Base-by-base conservation (phyloP, 2,797 vertebrate species). In the Carcharodon carcharias region DNA sequence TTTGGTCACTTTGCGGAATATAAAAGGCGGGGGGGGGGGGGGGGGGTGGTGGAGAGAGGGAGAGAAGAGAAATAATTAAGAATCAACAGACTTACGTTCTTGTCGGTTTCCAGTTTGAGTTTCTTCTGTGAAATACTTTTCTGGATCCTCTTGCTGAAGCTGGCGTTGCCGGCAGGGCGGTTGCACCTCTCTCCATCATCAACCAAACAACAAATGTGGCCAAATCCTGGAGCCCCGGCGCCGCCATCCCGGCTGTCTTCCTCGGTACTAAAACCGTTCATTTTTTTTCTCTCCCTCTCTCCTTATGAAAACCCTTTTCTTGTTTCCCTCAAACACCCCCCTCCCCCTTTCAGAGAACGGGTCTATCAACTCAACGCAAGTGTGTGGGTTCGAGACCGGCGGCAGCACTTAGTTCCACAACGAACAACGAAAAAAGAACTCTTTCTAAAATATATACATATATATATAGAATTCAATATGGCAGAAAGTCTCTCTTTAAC, bases 121-220 rank as follows among this genome's bases (percentile, higher is more conserved):
- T 98, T 98, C 97, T 98, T 98, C 97, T 98, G 98, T 40, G 98
- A 98, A 97, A 98, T 98, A 97, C 98, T 98, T 97, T 98, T 98
- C 97, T 98, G 98, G 97, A 98, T 98, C 69, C 98, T 96, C 97
- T 98, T 98, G 97, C 98, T 98, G 97, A 98, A 98, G 97, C 98
- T 98, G 97, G 98, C 98, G 96, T 98, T 98, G 96, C 98, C 98
- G 2, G 98, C 98, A 6, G 97, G 97, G 50, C 98, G 97, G 96
- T 97, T 96, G 96, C 98, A 98, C 65, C 98, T 97, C 97, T 98
- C 98, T 0, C 98, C 98, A 93, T 98, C 98, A 97, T 98, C 98
- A 95, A 98, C 97, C 96, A 98, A 96, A 95, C 98, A 98, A 97
- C 98, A 98, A 93, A 98, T 96, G 95, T 98, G 98, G 96, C 97